A percentile compares a stretch with the other conserved stretches of the same genome.
Evolutionary conservation across 2,797 vertebrate genomes (phyloP).

Genomic region (Martes flavigula): DNA sequence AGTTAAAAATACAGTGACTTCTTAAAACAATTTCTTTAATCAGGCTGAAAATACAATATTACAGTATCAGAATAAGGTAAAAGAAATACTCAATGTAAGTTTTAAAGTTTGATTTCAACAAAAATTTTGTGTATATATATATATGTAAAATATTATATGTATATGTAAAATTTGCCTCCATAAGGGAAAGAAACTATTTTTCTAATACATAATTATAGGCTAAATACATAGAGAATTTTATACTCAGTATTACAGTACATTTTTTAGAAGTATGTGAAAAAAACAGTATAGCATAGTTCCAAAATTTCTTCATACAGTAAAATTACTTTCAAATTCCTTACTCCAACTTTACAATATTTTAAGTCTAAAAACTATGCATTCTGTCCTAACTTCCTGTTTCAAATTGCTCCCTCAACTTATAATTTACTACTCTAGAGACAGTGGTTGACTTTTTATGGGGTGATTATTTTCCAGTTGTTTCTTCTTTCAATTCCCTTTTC

Average conservation of each 20-base stretch:
- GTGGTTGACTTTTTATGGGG: conserved; percentile 58
- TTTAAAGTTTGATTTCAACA: conserved; percentile 37
- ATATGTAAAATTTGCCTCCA: neutral
- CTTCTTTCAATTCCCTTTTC: conserved; percentile 54
- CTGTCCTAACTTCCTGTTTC: conserved; percentile 24
- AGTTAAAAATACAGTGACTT: conserved; percentile 18
- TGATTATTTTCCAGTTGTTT: conserved; percentile 67
- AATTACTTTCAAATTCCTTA: conserved; percentile 39
- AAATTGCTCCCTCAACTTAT: conserved; percentile 61
- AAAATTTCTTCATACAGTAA: conserved; percentile 29
- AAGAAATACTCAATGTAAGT: conserved; percentile 20
- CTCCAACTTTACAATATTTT: conserved; percentile 40
- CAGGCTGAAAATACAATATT: neutral
- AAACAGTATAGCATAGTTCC: neutral
- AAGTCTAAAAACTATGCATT: conserved; percentile 39
- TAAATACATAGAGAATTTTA: conserved; percentile 18
- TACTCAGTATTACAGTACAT: neutral
- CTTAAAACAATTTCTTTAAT: conserved; percentile 6
- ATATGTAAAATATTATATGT: neutral
- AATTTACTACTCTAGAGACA: conserved; percentile 62
- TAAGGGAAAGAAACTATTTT: conserved; percentile 23
- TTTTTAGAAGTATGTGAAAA: neutral
- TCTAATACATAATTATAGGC: neutral
- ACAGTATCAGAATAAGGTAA: neutral
- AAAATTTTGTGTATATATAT: neutral